Percentiles rank a stretch among this genome's conserved stretches.
phyloP scores from a whole-genome alignment of 2,888 invertebrate genomes.

The Lottia scabra region DNA sequence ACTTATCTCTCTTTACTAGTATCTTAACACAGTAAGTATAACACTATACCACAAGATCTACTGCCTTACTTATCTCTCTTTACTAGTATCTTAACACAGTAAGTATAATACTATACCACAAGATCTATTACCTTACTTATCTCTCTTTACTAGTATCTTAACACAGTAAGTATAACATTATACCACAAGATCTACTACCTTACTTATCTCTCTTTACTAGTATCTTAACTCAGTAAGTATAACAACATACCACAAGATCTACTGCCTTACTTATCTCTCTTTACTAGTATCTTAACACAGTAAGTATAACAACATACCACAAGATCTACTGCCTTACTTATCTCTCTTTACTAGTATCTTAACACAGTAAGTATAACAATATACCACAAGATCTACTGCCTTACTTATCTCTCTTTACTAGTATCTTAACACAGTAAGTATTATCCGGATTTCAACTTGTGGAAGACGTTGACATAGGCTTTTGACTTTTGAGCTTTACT shows the following conservation, averaged over 20 bases:
- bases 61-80: slow-evolving; percentile 85
- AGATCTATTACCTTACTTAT: slow-evolving; percentile 80
- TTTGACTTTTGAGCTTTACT: no score
- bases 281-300: slow-evolving; percentile 83
- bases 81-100: slow-evolving; percentile 81
- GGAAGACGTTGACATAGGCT: no score
- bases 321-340: slow-evolving; percentile 79
- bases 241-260: slow-evolving; percentile 77
- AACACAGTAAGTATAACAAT: slow-evolving; percentile 75
- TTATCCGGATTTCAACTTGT: no score
- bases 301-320: slow-evolving; percentile 75
- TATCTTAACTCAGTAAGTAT: slow-evolving; percentile 79
- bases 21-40: slow-evolving; percentile 80
- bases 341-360: slow-evolving; percentile 86
- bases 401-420: slow-evolving; percentile 85
- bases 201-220: slow-evolving; percentile 86
- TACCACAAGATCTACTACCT: slow-evolving; percentile 78
- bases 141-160: slow-evolving; percentile 84
- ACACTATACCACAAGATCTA: slow-evolving; percentile 77
- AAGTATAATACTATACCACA: no score
- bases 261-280: slow-evolving; percentile 82
- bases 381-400: slow-evolving; percentile 78
- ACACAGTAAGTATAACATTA: slow-evolving; percentile 76
- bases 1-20: slow-evolving; percentile 86
- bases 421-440: slow-evolving; percentile 74